These are phyloP conservation scores for Hystrix brachyura DNA, from an alignment of 2,113 vertebrate genomes.

Conservation along the genomic window DNA sequence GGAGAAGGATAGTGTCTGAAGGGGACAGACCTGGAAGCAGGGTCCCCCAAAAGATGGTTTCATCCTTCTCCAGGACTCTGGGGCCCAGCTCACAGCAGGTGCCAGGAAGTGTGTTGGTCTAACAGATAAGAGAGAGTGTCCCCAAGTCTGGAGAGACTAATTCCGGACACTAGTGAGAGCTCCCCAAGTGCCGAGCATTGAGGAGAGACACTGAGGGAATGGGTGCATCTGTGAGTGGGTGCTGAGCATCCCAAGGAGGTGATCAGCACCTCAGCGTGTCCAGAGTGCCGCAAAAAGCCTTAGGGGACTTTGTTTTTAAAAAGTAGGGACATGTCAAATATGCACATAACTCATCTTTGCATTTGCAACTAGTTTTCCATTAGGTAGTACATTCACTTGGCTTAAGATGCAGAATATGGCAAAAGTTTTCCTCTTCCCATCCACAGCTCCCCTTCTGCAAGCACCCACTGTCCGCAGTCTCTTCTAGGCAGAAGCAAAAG, in stretches of 20 bases:
- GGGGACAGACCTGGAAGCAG: not conserved
- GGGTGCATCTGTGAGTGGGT: too few relatives aligned
- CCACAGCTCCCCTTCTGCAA: not conserved
- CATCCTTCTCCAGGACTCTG: not conserved
- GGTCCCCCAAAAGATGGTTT: not conserved
- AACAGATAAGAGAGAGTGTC: not conserved
- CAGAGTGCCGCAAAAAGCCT: not conserved
- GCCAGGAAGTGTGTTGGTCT: accelerated
- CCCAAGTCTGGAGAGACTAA: not conserved
- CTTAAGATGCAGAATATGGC: not conserved
- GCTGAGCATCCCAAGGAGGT: not conserved
- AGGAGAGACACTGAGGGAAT: not conserved
- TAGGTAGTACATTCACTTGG: not conserved
- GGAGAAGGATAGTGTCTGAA: not conserved
- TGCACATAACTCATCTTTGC: not conserved
- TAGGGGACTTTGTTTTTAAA: not conserved
- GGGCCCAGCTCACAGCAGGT: not conserved
- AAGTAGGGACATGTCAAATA: not conserved
- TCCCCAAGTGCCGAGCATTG: not conserved
- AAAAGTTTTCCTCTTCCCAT: not conserved
- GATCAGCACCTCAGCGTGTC: not conserved
- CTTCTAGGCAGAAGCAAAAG: not conserved
- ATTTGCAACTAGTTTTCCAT: not conserved
- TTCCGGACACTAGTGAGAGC: not conserved
- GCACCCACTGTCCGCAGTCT: not conserved